Conservation (phyloP, 1,140 invertebrate genomes). For the Panagrolaimus sp. region DNA sequence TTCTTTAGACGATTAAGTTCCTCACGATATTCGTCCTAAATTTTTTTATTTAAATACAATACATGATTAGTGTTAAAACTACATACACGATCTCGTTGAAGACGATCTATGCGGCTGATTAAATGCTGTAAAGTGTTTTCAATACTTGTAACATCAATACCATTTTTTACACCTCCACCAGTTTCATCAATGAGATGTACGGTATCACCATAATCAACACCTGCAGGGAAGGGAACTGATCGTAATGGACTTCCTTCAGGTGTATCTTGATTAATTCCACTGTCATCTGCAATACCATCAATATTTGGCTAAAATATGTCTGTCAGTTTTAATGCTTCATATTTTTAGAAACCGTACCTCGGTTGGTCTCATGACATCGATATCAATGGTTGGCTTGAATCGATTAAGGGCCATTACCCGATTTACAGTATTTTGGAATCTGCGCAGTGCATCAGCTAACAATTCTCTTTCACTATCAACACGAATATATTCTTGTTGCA, state of each 20-base stretch:
- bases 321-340: not conserved
- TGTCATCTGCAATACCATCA: constrained; percentile 10
- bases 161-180: constrained; percentile 9
- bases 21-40: constrained; percentile 53
- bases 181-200: not conserved
- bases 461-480: constrained; percentile 52
- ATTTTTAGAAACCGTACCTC: constrained; percentile 16
- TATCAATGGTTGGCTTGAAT: constrained; percentile 34
- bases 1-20: constrained; percentile 55
- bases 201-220: constrained; percentile 28
- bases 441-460: constrained; percentile 45
- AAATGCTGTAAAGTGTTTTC: constrained; percentile 49
- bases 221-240: constrained; percentile 48
- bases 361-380: constrained; percentile 21
- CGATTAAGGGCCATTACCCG: constrained; percentile 46
- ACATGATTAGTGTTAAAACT: constrained; percentile 12
- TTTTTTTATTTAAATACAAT: not conserved
- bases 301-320: constrained; percentile 15
- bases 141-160: constrained; percentile 37
- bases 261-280: not conserved
- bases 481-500: constrained; percentile 56
- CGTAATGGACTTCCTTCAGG: constrained; percentile 22
- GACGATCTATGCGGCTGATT: constrained; percentile 44
- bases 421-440: constrained; percentile 51
- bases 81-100: constrained; percentile 51